These are phyloP conservation scores for Arion vulgaris DNA, from an alignment of 1,140 invertebrate species.

Conservation along the genomic window DNA sequence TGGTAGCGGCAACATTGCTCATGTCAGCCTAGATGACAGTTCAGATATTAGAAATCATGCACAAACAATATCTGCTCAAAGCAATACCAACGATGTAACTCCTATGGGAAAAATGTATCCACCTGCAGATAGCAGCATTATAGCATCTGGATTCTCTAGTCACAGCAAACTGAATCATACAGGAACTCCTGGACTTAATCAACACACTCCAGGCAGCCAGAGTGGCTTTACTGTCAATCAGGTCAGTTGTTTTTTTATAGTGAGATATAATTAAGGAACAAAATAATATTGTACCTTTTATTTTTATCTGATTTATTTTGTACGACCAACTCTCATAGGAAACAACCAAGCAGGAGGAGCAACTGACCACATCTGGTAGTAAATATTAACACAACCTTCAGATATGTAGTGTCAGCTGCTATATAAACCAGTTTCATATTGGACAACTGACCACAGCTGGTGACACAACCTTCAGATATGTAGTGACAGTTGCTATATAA, in stretches of 20 bases:
- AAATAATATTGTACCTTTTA: too few relatives aligned
- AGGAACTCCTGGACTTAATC: neutral
- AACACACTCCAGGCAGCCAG: constrained; percentile 29
- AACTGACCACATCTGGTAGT: too few relatives aligned
- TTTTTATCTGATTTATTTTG: too few relatives aligned
- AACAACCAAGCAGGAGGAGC: too few relatives aligned
- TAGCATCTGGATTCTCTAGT: neutral
- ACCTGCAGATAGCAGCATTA: neutral
- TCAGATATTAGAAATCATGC: neutral
- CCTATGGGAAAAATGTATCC: neutral
- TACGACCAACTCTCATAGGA: too few relatives aligned
- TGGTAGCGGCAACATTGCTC: neutral
- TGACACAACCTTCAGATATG: too few relatives aligned
- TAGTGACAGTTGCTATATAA: too few relatives aligned
- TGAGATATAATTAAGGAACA: too few relatives aligned
- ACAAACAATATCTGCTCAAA: neutral
- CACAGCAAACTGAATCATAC: neutral
- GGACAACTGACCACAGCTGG: too few relatives aligned
- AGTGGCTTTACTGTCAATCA: constrained; percentile 13
- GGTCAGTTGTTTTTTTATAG: constrained; percentile 7
- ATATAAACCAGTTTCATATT: too few relatives aligned
- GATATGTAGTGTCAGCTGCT: too few relatives aligned
- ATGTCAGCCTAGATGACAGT: neutral
- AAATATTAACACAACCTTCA: too few relatives aligned
- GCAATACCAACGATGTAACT: neutral